Evolutionary conservation across 2,113 vertebrate genomes (phyloP).

Genomic region (Aphelocoma coerulescens): DNA sequence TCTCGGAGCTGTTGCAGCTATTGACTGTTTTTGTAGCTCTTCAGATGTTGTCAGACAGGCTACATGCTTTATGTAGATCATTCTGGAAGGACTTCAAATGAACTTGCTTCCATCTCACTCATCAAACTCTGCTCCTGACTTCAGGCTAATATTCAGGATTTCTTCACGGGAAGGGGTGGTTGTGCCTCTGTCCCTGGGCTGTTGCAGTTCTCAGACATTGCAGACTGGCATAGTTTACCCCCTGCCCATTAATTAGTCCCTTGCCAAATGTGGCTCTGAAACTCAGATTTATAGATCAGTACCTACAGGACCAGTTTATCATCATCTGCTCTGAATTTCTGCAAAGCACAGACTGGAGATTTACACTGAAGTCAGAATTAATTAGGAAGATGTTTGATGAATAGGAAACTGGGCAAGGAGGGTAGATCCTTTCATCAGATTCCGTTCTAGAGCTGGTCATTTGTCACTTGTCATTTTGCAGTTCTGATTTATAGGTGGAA

Average conservation of each 20-base stretch:
- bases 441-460: not conserved
- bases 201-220: not conserved
- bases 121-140: not conserved
- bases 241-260: not conserved
- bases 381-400: not conserved
- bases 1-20: not conserved
- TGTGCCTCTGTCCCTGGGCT: not conserved
- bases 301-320: not conserved
- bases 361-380: not conserved
- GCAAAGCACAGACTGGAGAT: not conserved
- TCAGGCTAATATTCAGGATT: not conserved
- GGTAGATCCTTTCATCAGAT: not conserved
- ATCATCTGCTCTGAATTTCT: not conserved
- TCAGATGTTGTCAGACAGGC: not conserved
- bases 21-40: not conserved
- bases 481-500: not conserved
- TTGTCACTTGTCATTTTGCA: not conserved
- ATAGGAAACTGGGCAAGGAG: not conserved
- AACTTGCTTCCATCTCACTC: not conserved
- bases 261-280: not conserved
- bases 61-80: not conserved
- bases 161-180: not conserved
- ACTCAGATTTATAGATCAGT: not conserved
- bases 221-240: not conserved
- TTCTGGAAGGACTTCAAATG: slow-evolving; percentile 9